Evolutionary conservation across 1,140 invertebrate species (phyloP).

Genomic region (Aplysia californica): DNA sequence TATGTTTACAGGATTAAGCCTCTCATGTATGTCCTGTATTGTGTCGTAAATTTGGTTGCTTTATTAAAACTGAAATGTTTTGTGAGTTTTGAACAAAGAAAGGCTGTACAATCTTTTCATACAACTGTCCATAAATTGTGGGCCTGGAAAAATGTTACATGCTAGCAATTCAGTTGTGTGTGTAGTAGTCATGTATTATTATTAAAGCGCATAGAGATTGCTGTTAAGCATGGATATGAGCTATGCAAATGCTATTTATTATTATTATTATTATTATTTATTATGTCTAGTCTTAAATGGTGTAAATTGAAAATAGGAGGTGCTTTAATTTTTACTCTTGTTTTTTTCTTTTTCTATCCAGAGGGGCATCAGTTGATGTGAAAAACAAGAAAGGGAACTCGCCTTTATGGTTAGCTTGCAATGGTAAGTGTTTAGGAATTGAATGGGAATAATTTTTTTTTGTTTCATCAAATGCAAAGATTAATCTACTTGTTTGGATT

Average conservation of each 20-base stretch:
- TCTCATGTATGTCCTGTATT: not conserved
- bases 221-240: no score
- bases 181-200: no score
- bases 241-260: no score
- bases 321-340: not conserved
- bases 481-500: no score
- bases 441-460: not conserved
- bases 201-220: no score
- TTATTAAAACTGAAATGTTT: not conserved
- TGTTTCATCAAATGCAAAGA: no score
- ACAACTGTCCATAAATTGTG: not conserved
- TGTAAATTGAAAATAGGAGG: not conserved
- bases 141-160: not conserved
- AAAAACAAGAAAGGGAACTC: conserved; percentile 99
- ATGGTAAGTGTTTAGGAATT: conserved; percentile 74
- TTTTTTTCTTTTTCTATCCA: no score
- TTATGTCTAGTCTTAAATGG: no score
- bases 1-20: conserved; percentile 35
- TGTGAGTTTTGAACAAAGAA: not conserved
- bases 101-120: not conserved
- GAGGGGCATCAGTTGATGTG: conserved; percentile 91
- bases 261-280: no score
- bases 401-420: conserved; percentile 96
- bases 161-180: no score
- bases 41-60: no score